phyloP scores from a whole-genome alignment of 2,113 vertebrate genomes.

The Choloepus hoffmanni region DNA sequence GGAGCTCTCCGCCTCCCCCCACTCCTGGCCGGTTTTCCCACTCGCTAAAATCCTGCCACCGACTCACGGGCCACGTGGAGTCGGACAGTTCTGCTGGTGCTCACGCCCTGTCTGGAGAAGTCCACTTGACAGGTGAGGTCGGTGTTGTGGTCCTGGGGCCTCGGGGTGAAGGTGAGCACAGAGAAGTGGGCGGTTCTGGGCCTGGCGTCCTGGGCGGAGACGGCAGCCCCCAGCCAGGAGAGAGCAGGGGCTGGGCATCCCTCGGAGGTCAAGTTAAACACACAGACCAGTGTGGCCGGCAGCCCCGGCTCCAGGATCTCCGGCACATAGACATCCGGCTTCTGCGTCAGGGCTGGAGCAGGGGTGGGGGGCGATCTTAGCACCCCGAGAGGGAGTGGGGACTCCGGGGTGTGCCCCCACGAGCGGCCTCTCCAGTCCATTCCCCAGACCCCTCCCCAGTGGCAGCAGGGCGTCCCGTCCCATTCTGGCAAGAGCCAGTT shows the following conservation, averaged over 20 bases:
- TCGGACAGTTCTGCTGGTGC: rapidly evolving
- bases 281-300: not conserved
- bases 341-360: conserved; percentile 37
- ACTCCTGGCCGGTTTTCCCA: rapidly evolving
- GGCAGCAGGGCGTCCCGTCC: rapidly evolving
- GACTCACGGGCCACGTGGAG: conserved; percentile 66
- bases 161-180: not conserved
- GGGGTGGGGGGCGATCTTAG: not conserved
- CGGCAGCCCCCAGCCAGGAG: conserved; percentile 58
- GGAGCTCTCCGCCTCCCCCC: rapidly evolving
- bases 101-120: not conserved
- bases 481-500: not conserved
- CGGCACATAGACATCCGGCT: conserved; percentile 54
- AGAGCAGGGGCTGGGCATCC: not conserved
- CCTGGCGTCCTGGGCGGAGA: rapidly evolving
- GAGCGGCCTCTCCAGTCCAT: rapidly evolving
- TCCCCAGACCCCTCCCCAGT: not conserved
- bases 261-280: not conserved
- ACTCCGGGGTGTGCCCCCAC: rapidly evolving
- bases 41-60: rapidly evolving
- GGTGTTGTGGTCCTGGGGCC: not conserved
- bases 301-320: conserved; percentile 21
- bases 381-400: not conserved
- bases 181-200: not conserved
- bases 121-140: conserved; percentile 51